Conservation (phyloP, 2,888 invertebrate genomes). For the Iselma pallidipennis region DNA sequence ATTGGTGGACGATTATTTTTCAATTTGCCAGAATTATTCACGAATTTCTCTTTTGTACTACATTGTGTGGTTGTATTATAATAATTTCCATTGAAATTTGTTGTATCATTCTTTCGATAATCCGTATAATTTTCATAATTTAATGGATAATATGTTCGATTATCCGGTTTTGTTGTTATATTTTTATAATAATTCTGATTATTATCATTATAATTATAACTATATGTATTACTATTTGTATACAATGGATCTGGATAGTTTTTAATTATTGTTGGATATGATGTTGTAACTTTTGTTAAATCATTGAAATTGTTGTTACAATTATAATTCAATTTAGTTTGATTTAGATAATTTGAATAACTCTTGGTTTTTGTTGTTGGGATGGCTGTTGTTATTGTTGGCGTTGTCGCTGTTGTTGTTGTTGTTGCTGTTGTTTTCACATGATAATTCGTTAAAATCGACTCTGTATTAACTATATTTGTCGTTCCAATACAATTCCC, state of each 20-base stretch:
- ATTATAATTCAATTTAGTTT: constrained; percentile 4
- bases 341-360: constrained; percentile 34
- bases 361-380: constrained; percentile 32
- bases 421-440: constrained; percentile 4
- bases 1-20: constrained; percentile 55
- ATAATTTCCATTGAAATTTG: not conserved
- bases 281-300: constrained; percentile 19
- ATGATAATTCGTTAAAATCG: not conserved
- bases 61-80: constrained; percentile 8
- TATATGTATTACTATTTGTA: constrained; percentile 46
- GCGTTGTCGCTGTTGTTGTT: not conserved
- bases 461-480: not conserved
- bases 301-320: constrained; percentile 16
- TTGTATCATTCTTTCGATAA: constrained; percentile 35
- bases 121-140: constrained; percentile 46
- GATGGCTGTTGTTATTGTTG: constrained; percentile 15
- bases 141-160: constrained; percentile 38
- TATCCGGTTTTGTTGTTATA: constrained; percentile 30
- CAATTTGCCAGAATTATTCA: constrained; percentile 20
- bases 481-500: not conserved
- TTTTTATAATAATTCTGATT: constrained; percentile 40
- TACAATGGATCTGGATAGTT: constrained; percentile 46
- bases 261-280: constrained; percentile 31
- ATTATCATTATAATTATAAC: constrained; percentile 42
- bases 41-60: constrained; percentile 22